These are phyloP conservation scores for Dicyrtoma fusca DNA, from an alignment of 2,888 invertebrate species.

Conservation along the genomic window DNA sequence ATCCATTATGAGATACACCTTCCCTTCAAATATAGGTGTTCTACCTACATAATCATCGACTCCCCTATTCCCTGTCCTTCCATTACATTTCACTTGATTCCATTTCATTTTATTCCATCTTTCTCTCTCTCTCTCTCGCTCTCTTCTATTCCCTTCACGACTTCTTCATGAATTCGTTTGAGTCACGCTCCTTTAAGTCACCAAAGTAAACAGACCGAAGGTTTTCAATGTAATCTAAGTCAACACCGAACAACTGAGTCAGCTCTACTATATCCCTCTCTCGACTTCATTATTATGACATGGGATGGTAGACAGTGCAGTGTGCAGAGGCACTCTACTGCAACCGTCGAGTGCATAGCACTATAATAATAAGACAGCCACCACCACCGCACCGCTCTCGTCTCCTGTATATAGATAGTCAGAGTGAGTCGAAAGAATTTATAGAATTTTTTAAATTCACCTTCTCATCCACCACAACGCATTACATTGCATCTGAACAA, in stretches of 20 bases:
- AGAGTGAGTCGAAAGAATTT: too few species aligned
- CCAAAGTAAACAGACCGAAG: conserved; percentile 34
- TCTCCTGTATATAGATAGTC: too few species aligned
- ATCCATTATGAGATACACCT: conserved; percentile 2
- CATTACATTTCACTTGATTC: conserved; percentile 20
- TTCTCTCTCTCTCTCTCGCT: neutral
- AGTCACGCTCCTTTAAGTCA: conserved; percentile 34
- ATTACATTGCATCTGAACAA: too few species aligned
- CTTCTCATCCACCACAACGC: too few species aligned
- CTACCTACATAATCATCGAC: neutral
- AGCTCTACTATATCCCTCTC: too few species aligned
- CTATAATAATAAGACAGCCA: too few species aligned
- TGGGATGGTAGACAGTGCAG: too few species aligned
- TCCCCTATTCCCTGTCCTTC: neutral
- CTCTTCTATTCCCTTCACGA: neutral
- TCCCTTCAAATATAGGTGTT: conserved; percentile 6
- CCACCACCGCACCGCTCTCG: too few species aligned
- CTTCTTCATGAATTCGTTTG: conserved; percentile 8
- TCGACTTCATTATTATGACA: too few species aligned
- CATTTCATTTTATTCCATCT: neutral
- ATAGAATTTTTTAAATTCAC: too few species aligned
- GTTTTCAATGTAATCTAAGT: conserved; percentile 37
- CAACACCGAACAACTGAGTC: conserved; percentile 16
- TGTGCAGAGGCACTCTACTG: too few species aligned
- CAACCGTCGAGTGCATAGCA: too few species aligned